phyloP scores from a whole-genome alignment of 2,113 vertebrate species.

The Burhinus bistriatus region DNA sequence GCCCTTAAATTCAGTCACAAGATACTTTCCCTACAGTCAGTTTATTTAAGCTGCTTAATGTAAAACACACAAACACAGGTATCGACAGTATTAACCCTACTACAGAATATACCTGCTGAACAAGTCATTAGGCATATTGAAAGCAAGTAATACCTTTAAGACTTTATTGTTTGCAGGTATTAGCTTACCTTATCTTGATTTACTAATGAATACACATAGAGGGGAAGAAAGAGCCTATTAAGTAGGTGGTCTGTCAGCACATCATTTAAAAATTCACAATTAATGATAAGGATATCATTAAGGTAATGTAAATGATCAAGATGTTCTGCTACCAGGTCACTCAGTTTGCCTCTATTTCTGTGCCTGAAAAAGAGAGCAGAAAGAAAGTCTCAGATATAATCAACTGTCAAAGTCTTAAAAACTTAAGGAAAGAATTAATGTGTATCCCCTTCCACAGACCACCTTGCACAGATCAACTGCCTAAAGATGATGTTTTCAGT shows the following conservation, averaged over 20 bases:
- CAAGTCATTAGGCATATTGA: not conserved
- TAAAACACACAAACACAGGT: not conserved
- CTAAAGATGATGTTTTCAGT: not conserved
- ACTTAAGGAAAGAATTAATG: not conserved
- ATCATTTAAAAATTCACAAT: conserved; percentile 98
- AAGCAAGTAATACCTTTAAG: not conserved
- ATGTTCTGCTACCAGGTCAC: conserved; percentile 96
- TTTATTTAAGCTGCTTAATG: not conserved
- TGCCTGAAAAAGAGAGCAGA: conserved; percentile 78
- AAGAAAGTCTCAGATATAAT: not conserved
- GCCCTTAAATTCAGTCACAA: not conserved
- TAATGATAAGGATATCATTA: conserved; percentile 98
- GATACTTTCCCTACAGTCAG: not conserved
- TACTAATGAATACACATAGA: conserved; percentile 94
- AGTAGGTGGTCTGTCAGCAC: conserved; percentile 96
- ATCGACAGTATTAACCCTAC: not conserved
- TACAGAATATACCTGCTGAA: not conserved
- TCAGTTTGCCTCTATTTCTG: conserved; percentile 92
- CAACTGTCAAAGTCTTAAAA: not conserved
- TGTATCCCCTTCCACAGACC: not conserved
- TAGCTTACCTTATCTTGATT: conserved; percentile 82
- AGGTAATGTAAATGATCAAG: conserved; percentile 98
- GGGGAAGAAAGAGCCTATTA: conserved; percentile 94
- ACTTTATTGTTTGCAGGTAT: not conserved
- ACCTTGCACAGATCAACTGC: not conserved